Evolutionary conservation across 2,113 vertebrate genomes (phyloP).

Genomic region (Lamprologus sp.): DNA sequence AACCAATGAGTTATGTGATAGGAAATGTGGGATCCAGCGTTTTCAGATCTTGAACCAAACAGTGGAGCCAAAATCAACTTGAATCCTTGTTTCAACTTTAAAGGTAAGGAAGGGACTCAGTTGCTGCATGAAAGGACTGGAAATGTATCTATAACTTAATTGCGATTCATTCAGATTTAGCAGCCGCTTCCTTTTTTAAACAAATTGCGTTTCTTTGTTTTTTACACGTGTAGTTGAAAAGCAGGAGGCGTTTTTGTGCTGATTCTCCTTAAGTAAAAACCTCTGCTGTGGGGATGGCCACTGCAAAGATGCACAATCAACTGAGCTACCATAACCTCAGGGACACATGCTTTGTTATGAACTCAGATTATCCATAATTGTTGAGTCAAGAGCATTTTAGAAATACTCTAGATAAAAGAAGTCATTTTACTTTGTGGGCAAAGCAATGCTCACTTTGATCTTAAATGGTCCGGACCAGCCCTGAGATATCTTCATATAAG

Average conservation of each 20-base stretch:
- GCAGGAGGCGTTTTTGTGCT: fast-evolving
- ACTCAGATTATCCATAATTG: not conserved
- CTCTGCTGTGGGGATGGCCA: not conserved
- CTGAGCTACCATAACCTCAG: not conserved
- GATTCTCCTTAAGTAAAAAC: not conserved
- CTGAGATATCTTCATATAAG: not conserved
- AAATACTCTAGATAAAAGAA: not conserved
- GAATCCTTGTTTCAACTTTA: not conserved
- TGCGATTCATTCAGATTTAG: fast-evolving
- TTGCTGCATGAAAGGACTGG: not conserved
- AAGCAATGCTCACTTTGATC: not conserved
- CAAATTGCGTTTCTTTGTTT: not conserved
- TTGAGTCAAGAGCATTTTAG: not conserved
- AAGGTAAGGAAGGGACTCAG: not conserved
- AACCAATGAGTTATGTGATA: not conserved
- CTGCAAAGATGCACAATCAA: not conserved
- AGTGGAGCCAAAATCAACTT: not conserved
- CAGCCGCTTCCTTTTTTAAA: not conserved
- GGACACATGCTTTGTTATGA: not conserved
- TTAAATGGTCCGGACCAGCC: not conserved
- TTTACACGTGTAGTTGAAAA: not conserved
- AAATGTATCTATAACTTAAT: not conserved
- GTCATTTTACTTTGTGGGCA: not conserved
- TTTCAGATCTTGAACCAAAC: not conserved
- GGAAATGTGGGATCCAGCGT: not conserved